Base-by-base conservation (phyloP, 2,888 invertebrate species). In the Caenorhabditis plicata region DNA sequence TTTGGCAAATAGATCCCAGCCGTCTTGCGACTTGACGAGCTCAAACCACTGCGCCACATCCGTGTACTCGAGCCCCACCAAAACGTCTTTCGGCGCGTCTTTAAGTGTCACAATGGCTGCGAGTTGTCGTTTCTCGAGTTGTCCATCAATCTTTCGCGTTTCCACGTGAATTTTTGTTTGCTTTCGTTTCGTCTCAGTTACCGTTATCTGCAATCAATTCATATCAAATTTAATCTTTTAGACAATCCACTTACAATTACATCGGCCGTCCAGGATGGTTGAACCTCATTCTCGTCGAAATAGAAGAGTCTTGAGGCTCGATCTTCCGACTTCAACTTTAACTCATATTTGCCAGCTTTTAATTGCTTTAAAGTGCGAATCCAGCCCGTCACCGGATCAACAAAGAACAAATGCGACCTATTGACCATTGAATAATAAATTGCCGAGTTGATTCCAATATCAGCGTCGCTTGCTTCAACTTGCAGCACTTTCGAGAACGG, bases 391-490 rank as follows among this genome's bases (percentile, higher is more conserved):
- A 91, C 90, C 1, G 94, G 92, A 83, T 96, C 92, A 52, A 98
- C 88, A 29, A 91, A 89, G 82, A 95, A 96, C 75, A 88, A 88
- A 78, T 90, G 88, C 8, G 65, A 63, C 7, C 53, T 15, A 39
- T 68, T 62, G 20, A 54, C 54, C 77, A 96, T 88, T 82, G 91
- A 92, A 84, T 94, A 96, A 84, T 95, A 95, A 74, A 96, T 91
- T 84, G 95, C 92, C 1, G 94, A 93, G 82, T 96, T 96, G 74
- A 91, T 86, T 2, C 95, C 96, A 29, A 91, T 85, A 82, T 98
- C 96, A 3, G 96, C 94, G 83, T 98, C 96, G 79, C 92, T 92
- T 0, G 95, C 96, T 29, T 87, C 82, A 11, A 86, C 84, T 61
- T 79, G 78, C 4, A 82, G 68, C 22, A 78, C 52, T 22, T 67